These are phyloP conservation scores for Macaca nemestrina DNA, from an alignment of 2,113 vertebrate genomes.

Conservation along the genomic window DNA sequence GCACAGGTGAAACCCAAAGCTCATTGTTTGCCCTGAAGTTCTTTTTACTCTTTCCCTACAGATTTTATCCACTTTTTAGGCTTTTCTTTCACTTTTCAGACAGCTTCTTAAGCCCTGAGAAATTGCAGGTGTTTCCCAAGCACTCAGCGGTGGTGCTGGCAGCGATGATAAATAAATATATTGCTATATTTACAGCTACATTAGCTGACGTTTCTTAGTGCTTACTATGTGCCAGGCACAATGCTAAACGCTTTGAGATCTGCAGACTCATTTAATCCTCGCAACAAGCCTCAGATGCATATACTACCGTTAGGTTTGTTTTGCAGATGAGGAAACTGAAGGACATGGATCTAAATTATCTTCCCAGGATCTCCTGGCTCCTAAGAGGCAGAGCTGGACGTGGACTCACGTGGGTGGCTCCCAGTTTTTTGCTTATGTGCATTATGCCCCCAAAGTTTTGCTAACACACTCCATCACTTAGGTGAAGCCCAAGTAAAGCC, in stretches of 20 bases:
- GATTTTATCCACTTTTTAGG: not conserved
- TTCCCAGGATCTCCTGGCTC: not conserved
- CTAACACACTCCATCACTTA: accelerated
- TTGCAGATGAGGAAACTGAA: not conserved
- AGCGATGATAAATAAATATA: accelerated
- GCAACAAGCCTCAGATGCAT: not conserved
- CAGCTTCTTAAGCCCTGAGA: not conserved
- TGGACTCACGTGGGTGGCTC: not conserved
- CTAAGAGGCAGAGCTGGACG: accelerated
- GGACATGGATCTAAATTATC: not conserved
- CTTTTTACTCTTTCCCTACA: not conserved
- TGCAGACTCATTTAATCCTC: too few species aligned
- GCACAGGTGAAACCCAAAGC: not conserved
- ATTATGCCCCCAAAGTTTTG: accelerated
- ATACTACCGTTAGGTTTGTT: accelerated
- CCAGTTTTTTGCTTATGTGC: not conserved
- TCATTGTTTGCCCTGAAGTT: not conserved
- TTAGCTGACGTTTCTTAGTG: accelerated
- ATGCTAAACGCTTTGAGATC: not conserved
- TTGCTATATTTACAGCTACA: accelerated
- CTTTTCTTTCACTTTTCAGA: not conserved
- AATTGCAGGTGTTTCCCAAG: too few species aligned
- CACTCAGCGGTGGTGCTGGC: accelerated
- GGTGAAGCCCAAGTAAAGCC: not conserved
- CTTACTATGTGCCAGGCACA: accelerated